These are phyloP conservation scores for Sparidentex hasta DNA, from an alignment of 2,797 vertebrate genomes.

Conservation along the genomic window DNA sequence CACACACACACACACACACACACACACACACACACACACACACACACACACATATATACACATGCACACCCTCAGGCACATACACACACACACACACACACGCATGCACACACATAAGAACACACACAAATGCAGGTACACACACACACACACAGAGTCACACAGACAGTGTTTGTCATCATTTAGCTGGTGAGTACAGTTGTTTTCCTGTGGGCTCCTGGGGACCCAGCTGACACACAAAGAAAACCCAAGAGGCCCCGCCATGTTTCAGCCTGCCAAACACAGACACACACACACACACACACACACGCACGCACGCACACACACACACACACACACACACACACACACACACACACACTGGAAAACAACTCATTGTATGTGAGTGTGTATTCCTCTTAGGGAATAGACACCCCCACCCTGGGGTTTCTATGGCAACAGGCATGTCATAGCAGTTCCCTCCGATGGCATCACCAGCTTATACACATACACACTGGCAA, in stretches of 20 bases:
- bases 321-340: slow-evolving; percentile 37
- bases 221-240: slow-evolving; percentile 64
- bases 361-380: slow-evolving; percentile 53
- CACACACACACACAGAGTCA: slow-evolving; percentile 37
- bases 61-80: slow-evolving; percentile 9
- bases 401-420: slow-evolving; percentile 45
- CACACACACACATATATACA: neutral
- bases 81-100: slow-evolving; percentile 7
- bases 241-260: slow-evolving; percentile 45
- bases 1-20: too few species aligned
- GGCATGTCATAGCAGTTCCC: slow-evolving; percentile 77
- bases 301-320: slow-evolving; percentile 24
- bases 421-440: slow-evolving; percentile 73
- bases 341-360: slow-evolving; percentile 30
- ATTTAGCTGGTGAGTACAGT: slow-evolving; percentile 73
- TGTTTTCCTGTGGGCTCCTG: slow-evolving; percentile 67
- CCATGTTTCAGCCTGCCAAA: slow-evolving; percentile 69
- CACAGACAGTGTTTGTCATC: slow-evolving; percentile 66
- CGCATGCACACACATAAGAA: neutral
- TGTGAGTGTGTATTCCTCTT: slow-evolving; percentile 36
- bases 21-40: too few species aligned
- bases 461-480: slow-evolving; percentile 50
- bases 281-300: slow-evolving; percentile 40
- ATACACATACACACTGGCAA: slow-evolving; percentile 1
- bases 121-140: slow-evolving; percentile 16